Percentiles rank a stretch among this genome's conserved stretches.
Conservation (phyloP, 2,113 vertebrate species). For the Petroica traversi region DNA sequence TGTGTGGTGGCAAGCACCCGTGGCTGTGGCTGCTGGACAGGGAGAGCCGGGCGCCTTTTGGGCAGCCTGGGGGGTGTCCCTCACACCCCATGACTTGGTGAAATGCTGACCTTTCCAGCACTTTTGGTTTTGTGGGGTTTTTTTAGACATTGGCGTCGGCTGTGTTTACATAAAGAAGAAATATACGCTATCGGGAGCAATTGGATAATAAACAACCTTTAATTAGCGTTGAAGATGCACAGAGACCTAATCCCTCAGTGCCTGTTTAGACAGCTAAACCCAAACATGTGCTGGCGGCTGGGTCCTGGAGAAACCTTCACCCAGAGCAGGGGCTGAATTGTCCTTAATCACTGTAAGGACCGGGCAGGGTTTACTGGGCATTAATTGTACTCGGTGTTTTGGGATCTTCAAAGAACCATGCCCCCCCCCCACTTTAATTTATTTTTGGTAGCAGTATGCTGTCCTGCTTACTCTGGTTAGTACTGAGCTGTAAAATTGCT, state of each 20-base stretch:
- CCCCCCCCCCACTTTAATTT: neutral
- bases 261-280: conserved; percentile 28
- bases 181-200: neutral
- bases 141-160: fast-evolving
- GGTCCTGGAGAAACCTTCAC: neutral
- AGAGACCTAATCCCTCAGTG: conserved; percentile 14
- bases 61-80: neutral
- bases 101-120: neutral
- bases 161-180: conserved; percentile 26
- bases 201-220: conserved; percentile 4
- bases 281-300: neutral
- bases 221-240: neutral
- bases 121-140: neutral
- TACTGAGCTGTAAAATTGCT: neutral
- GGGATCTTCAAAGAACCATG: neutral
- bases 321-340: fast-evolving
- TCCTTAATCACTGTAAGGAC: neutral
- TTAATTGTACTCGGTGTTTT: neutral
- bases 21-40: neutral
- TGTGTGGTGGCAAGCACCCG: fast-evolving
- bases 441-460: neutral
- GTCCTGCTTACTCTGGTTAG: neutral
- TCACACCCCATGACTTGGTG: neutral
- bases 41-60: fast-evolving
- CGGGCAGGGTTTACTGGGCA: neutral